phyloP scores from a whole-genome alignment of 35 echinoderm and acorn worm species.

The Anneissia japonica region DNA sequence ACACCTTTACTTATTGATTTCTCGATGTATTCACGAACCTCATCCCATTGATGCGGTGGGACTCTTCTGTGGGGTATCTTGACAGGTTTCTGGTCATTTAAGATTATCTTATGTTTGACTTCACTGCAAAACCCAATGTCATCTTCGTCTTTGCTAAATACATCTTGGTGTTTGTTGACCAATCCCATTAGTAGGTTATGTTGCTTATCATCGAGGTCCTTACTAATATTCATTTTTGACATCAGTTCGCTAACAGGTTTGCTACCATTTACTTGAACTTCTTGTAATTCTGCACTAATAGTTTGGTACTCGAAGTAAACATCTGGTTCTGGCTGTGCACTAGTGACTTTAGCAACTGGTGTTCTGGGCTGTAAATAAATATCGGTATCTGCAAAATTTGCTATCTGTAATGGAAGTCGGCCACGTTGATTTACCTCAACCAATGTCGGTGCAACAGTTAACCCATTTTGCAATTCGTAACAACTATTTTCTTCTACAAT shows the following conservation, averaged over 20 bases:
- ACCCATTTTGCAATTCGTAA: conserved; percentile 33
- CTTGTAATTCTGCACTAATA: too few relatives aligned
- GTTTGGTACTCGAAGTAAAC: too few relatives aligned
- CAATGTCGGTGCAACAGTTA: conserved; percentile 20
- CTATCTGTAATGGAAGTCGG: conserved; percentile 24
- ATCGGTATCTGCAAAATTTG: conserved; percentile 21
- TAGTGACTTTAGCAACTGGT: not conserved
- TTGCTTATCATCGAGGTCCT: not conserved
- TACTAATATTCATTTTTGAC: not conserved
- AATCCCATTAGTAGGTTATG: not conserved
- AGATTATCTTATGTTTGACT: conserved; percentile 5
- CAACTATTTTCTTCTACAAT: conserved; percentile 28
- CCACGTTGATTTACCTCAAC: conserved; percentile 29
- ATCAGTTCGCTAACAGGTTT: too few relatives aligned
- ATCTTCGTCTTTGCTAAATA: conserved; percentile 30
- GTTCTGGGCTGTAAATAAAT: not conserved
- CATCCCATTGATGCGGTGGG: conserved; percentile 29
- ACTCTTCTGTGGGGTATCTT: conserved; percentile 11
- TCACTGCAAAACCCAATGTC: conserved; percentile 23
- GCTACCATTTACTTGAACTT: too few relatives aligned
- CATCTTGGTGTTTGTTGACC: not conserved
- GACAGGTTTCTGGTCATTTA: conserved; percentile 4
- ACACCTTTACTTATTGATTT: not conserved
- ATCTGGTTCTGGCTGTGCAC: not conserved
- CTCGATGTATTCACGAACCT: conserved; percentile 6